Conservation (phyloP, 2,888 invertebrate species). For the Cheilosia soror region DNA sequence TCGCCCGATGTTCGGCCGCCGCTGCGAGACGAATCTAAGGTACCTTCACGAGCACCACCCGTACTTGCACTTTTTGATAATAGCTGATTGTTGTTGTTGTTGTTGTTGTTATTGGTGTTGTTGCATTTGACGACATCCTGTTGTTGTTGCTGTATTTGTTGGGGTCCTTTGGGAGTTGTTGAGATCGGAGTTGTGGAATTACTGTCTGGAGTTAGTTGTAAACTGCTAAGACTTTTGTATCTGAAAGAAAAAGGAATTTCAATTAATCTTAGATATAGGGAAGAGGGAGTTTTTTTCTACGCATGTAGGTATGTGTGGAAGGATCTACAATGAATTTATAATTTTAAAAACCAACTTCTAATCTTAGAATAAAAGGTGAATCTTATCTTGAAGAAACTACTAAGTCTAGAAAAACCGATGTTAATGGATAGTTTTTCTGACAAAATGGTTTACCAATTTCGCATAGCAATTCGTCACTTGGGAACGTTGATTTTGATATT, state of each 20-base stretch:
- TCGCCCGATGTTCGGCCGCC: slow-evolving; percentile 94
- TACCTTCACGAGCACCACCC: slow-evolving; percentile 87
- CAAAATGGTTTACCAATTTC: no score
- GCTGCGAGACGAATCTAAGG: slow-evolving; percentile 95
- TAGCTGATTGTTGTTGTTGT: slow-evolving; percentile 76
- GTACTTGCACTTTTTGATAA: slow-evolving; percentile 82
- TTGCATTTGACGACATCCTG: slow-evolving; percentile 82
- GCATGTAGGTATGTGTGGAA: no score
- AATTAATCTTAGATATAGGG: neutral
- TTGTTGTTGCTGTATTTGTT: slow-evolving; percentile 75
- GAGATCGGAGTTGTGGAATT: slow-evolving; percentile 83
- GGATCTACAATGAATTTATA: neutral
- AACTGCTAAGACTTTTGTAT: slow-evolving; percentile 84
- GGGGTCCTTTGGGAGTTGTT: slow-evolving; percentile 82
- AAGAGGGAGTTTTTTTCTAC: neutral
- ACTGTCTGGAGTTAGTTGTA: slow-evolving; percentile 83
- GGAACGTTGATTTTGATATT: no score
- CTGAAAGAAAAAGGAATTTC: slow-evolving; percentile 75
- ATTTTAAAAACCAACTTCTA: no score
- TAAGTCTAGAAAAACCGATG: no score
- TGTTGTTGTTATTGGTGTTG: slow-evolving; percentile 74
- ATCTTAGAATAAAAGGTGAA: no score
- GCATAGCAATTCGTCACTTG: no score
- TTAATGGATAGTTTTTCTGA: no score
- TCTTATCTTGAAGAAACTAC: no score